Evolutionary conservation across 2,113 vertebrate genomes (phyloP), one percentile per base, ranked within the genome.

Genomic region (Nycticebus coucang): DNA sequence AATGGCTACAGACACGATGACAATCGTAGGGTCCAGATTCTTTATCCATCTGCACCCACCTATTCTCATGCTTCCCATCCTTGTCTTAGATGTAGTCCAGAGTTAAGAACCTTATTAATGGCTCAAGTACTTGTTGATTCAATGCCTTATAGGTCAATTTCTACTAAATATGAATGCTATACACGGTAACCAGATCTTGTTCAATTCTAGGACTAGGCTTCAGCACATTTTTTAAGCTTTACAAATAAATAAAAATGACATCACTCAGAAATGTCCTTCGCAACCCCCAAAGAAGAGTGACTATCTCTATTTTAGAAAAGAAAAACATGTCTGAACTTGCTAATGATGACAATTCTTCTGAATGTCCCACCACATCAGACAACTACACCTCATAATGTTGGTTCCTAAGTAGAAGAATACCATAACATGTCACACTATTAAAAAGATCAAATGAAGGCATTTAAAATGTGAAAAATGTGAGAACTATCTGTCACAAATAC

Each of bases 141-240:
- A 96, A 50, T 59, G 62, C 37, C 55, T 35, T 69, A 1, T 5
- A 93, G 75, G 26, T 95, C 57, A 95, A 68, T 53, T 91, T 94
- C 74, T 90, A 95, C 60, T 88, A 87, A 84, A 75, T 90, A 81
- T 75, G 75, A 96, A 90, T 33, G 60, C 50, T 82, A 66, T 33
- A 64, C 84, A n/a, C 26, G 79, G 45, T 37, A 91, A 79, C 8
- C 21, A 94, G 50, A 89, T 84, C 53, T 89, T 94, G 53, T 71
- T 95, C 62, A 92, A 81, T 71, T 18, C n/a, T 75, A 92, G 21
- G 71, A 74, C 13, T 19, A 92, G 21, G 28, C 22, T 82, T 90
- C 19, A 75, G 69, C 13, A 88, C 35, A 71, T 66, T 89, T 71
- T 85, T 84, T 57, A 97, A 94, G 68, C 59, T 93, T 79, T 89